Percentiles rank a stretch among this genome's conserved stretches.
Conservation (phyloP, 2,113 vertebrate genomes). For the Thalassoma bifasciatum region DNA sequence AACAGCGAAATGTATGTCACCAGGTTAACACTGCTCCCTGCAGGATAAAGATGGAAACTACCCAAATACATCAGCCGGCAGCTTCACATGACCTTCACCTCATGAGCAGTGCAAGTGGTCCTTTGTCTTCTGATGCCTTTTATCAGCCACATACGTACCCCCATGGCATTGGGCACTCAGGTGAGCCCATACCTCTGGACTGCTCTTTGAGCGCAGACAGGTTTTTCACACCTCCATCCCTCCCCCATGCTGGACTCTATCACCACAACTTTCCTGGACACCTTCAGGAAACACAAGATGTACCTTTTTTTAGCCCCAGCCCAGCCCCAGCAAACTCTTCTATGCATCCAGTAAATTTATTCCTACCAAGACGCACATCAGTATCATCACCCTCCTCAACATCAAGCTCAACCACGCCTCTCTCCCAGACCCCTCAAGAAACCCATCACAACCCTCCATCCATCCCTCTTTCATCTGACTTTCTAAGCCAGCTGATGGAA, state of each 20-base stretch:
- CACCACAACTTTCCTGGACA: conserved; percentile 54
- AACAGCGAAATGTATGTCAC: conserved; percentile 73
- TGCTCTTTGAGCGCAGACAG: conserved; percentile 58
- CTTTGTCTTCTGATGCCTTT: conserved; percentile 61
- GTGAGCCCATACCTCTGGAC: conserved; percentile 62
- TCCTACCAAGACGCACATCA: conserved; percentile 44
- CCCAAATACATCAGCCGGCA: conserved; percentile 51
- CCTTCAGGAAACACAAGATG: conserved; percentile 67
- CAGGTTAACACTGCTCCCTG: conserved; percentile 61
- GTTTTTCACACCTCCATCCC: conserved; percentile 47
- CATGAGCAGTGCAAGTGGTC: conserved; percentile 33
- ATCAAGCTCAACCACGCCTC: conserved; percentile 37
- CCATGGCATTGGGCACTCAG: conserved; percentile 48
- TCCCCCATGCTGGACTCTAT: conserved; percentile 67
- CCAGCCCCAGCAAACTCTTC: conserved; percentile 32
- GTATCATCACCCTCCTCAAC: conserved; percentile 45
- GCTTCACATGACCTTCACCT: conserved; percentile 60
- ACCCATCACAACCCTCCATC: conserved; percentile 13
- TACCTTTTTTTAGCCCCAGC: conserved; percentile 53
- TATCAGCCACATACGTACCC: conserved; percentile 65
- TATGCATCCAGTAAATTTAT: conserved; percentile 27
- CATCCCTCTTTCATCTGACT: conserved; percentile 11
- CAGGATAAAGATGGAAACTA: conserved; percentile 77
- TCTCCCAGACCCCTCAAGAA: conserved; percentile 7
- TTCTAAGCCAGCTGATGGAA: conserved; percentile 78